Percentiles rank a stretch among this genome's conserved stretches.
Conservation (phyloP, 2,888 invertebrate species). For the Heterodera filipjevi region DNA sequence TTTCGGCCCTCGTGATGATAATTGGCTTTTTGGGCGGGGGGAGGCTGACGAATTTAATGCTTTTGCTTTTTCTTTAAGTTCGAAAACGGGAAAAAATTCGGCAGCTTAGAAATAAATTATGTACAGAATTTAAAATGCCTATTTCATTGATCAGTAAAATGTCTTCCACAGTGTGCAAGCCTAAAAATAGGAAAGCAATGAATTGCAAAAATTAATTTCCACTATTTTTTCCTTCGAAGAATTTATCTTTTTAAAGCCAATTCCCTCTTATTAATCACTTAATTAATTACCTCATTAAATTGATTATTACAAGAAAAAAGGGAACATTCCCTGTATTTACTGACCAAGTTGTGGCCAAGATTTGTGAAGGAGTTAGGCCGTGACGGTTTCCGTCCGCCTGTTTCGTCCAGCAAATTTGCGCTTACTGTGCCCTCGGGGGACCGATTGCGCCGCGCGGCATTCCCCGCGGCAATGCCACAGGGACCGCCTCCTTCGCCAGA, state of each 20-base stretch:
- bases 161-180: constrained; percentile 52
- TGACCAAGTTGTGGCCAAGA: constrained; percentile 60
- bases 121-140: background rate
- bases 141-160: constrained; percentile 40
- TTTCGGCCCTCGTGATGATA: too few species aligned
- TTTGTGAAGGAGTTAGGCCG: constrained; percentile 63
- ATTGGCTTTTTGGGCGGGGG: background rate
- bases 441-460: constrained; percentile 20
- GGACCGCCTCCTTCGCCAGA: constrained; percentile 39
- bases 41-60: background rate
- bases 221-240: background rate
- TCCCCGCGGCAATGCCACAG: constrained; percentile 40
- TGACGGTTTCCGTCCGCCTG: constrained; percentile 45
- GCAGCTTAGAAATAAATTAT: too few species aligned
- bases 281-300: too few species aligned
- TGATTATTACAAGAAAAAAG: too few species aligned
- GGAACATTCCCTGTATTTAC: background rate
- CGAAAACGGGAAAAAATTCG: background rate
- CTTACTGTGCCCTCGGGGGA: constrained; percentile 1
- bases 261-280: too few species aligned
- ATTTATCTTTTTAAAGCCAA: background rate
- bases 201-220: too few species aligned
- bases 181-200: constrained; percentile 33
- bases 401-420: constrained; percentile 38
- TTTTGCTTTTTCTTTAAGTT: background rate